These are phyloP conservation scores for Scomber japonicus DNA, from an alignment of 2,113 vertebrate species.

Conservation along the genomic window DNA sequence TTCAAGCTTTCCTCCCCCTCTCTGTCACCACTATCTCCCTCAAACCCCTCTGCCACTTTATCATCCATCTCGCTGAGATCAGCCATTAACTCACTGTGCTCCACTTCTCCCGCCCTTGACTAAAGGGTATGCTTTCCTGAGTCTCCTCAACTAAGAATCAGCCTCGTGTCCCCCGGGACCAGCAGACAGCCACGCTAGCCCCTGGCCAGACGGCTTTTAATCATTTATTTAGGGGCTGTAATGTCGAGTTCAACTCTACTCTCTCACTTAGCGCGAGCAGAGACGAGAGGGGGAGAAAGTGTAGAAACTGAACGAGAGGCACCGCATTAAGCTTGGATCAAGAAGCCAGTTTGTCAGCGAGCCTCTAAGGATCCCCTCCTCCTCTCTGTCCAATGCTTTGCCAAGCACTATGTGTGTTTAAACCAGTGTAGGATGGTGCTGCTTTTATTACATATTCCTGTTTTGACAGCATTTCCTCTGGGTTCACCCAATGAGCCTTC, in stretches of 20 bases:
- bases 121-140: slow-evolving; percentile 46
- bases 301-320: slow-evolving; percentile 35
- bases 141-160: slow-evolving; percentile 51
- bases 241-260: slow-evolving; percentile 49
- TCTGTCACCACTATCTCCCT: slow-evolving; percentile 4
- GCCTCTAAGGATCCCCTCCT: slow-evolving; percentile 27
- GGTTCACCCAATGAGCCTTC: slow-evolving; percentile 15
- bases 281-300: slow-evolving; percentile 34
- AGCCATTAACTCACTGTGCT: slow-evolving; percentile 57
- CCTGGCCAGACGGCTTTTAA: slow-evolving; percentile 74
- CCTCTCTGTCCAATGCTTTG: slow-evolving; percentile 27
- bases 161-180: slow-evolving; percentile 27
- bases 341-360: slow-evolving; percentile 53
- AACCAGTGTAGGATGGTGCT: slow-evolving; percentile 26
- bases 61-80: slow-evolving; percentile 53
- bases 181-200: slow-evolving; percentile 39
- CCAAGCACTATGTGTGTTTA: slow-evolving; percentile 27
- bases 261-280: slow-evolving; percentile 38
- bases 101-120: slow-evolving; percentile 59
- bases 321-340: slow-evolving; percentile 50
- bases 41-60: slow-evolving; percentile 19
- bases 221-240: slow-evolving; percentile 78
- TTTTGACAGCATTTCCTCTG: slow-evolving; percentile 35
- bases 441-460: slow-evolving; percentile 28
- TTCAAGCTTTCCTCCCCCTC: not conserved